Evolutionary conservation across 2,113 vertebrate species (phyloP).

Genomic region (Macrotus californicus): DNA sequence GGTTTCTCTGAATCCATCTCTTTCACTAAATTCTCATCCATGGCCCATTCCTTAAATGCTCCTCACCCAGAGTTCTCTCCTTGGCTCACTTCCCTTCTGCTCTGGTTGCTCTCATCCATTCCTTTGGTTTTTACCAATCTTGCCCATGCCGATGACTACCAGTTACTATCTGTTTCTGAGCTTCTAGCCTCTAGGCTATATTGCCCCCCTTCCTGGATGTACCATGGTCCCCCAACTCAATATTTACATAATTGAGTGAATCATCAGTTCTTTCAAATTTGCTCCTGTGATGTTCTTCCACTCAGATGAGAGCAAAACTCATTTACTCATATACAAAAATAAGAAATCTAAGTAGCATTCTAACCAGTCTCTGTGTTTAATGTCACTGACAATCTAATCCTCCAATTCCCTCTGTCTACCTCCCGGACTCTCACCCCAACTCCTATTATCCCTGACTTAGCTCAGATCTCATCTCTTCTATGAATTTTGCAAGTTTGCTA

Average conservation of each 20-base stretch:
- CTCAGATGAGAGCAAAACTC: not conserved
- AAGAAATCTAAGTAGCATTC: not conserved
- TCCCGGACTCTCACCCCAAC: not conserved
- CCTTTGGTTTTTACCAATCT: not conserved
- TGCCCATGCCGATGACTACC: not conserved
- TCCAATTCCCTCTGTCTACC: not conserved
- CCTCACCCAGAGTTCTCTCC: not conserved
- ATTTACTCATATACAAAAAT: not conserved
- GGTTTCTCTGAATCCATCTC: not conserved
- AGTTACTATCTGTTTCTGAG: not conserved
- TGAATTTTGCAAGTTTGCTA: not conserved
- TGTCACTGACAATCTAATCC: not conserved
- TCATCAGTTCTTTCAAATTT: not conserved
- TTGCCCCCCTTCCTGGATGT: not conserved
- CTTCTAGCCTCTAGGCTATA: not conserved
- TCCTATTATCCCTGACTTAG: not conserved
- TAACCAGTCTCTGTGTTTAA: not conserved
- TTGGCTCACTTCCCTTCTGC: not conserved
- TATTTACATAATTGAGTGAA: not conserved
- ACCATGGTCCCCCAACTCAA: not conserved
- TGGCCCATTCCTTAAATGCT: not conserved
- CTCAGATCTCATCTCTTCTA: not conserved
- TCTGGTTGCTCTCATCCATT: slow-evolving; percentile 6
- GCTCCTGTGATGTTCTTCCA: not conserved
- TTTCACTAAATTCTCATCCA: not conserved